phyloP scores from a whole-genome alignment of 2,888 invertebrate genomes.

The Germaria angustata region DNA sequence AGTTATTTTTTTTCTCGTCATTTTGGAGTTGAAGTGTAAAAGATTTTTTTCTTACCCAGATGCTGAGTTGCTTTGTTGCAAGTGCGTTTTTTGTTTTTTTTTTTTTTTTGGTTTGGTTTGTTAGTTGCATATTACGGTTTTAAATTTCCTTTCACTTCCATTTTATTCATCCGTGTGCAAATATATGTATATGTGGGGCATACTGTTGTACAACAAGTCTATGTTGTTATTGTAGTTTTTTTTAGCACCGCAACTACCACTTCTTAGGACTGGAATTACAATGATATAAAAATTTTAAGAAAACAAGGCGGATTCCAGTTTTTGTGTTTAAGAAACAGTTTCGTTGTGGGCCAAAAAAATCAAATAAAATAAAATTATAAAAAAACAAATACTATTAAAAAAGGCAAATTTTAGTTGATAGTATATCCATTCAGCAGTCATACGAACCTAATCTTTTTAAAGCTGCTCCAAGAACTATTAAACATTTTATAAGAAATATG shows the following conservation, averaged over 20 bases:
- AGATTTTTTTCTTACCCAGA: conserved; percentile 15
- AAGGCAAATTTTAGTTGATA: conserved; percentile 38
- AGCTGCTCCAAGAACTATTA: background rate
- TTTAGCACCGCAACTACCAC: conserved; percentile 2
- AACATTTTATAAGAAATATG: background rate
- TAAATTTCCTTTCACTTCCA: conserved; percentile 66
- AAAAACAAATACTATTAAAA: conserved; percentile 7
- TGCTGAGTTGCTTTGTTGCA: conserved; percentile 33
- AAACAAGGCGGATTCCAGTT: conserved; percentile 48
- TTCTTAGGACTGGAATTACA: conserved; percentile 32
- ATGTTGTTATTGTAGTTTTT: background rate
- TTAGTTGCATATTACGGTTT: conserved; percentile 49
- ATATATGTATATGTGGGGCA: conserved; percentile 6
- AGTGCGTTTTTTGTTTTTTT: conserved; percentile 55
- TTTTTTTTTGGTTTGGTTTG: conserved; percentile 11
- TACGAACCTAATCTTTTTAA: conserved; percentile 13
- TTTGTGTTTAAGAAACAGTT: conserved; percentile 10
- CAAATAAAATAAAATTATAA: too few species aligned
- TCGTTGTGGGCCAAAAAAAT: background rate
- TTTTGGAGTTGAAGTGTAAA: conserved; percentile 23
- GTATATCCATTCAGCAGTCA: conserved; percentile 51
- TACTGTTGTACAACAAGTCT: conserved; percentile 3
- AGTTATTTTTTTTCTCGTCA: conserved; percentile 3
- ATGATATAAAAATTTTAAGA: conserved; percentile 1
- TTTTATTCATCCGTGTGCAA: conserved; percentile 34